Percentiles rank a stretch among this genome's conserved stretches.
These are phyloP conservation scores for Rhyacophila brunnea DNA, from an alignment of 1,140 invertebrate species.

Conservation along the genomic window DNA sequence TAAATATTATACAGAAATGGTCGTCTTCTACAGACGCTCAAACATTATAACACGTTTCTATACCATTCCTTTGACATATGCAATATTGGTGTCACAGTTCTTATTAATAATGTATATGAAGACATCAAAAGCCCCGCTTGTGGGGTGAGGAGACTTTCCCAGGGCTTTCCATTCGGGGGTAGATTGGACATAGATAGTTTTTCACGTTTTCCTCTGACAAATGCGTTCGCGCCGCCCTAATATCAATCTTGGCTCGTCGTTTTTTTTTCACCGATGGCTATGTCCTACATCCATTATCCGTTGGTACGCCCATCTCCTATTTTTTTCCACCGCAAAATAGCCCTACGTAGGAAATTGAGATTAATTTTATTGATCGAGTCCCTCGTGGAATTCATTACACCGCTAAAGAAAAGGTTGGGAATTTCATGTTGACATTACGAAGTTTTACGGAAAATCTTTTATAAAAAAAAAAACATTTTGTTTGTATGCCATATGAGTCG, in stretches of 20 bases:
- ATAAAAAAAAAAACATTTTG: not conserved
- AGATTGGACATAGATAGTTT: conserved; percentile 22
- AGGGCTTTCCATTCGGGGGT: too few species aligned
- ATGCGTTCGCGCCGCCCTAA: conserved; percentile 25
- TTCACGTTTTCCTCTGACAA: conserved; percentile 28
- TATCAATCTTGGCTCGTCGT: conserved; percentile 26
- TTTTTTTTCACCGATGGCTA: conserved; percentile 22
- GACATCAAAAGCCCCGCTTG: conserved; percentile 5
- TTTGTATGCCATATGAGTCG: not conserved
- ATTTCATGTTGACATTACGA: too few species aligned
- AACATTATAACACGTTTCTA: too few species aligned
- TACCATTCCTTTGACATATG: too few species aligned
- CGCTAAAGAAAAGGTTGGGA: too few species aligned
- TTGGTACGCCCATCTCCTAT: not conserved
- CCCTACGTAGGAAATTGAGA: conserved; percentile 10
- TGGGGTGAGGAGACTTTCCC: not conserved
- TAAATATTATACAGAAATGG: too few species aligned
- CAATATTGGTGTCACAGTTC: not conserved
- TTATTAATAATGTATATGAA: conserved; percentile 18
- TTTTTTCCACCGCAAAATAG: not conserved
- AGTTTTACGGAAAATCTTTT: not conserved
- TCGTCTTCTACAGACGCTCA: too few species aligned
- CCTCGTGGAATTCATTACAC: too few species aligned
- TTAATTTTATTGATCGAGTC: conserved; percentile 9
- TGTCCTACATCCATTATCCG: conserved; percentile 31